phyloP scores from a whole-genome alignment of 2,113 vertebrate genomes.

The Vulpes vulpes region DNA sequence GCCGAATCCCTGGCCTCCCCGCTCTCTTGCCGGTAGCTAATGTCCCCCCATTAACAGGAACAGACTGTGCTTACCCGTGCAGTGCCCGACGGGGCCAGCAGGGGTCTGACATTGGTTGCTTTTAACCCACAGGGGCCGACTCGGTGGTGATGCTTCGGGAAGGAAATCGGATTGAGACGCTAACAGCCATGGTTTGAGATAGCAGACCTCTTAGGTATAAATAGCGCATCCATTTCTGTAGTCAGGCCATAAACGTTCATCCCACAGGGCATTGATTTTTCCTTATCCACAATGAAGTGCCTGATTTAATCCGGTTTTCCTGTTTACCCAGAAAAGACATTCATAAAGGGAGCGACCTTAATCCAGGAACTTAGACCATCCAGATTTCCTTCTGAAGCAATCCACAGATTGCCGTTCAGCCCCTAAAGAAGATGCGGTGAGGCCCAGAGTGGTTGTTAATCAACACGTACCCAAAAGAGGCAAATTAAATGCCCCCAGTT shows the following conservation, averaged over 20 bases:
- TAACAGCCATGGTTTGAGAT: neutral
- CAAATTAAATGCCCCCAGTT: slow-evolving; percentile 19
- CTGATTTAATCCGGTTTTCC: slow-evolving; percentile 54
- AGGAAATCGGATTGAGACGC: neutral
- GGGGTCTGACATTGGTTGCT: slow-evolving; percentile 83
- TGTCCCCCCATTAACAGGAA: neutral
- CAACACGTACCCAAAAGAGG: neutral
- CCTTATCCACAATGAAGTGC: slow-evolving; percentile 54
- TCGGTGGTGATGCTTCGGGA: neutral
- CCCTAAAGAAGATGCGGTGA: neutral
- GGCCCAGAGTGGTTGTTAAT: neutral
- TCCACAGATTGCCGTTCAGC: neutral
- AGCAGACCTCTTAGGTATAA: slow-evolving; percentile 31
- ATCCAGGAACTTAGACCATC: neutral
- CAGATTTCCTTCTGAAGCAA: slow-evolving; percentile 53
- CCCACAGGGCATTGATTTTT: slow-evolving; percentile 11
- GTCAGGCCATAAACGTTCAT: slow-evolving; percentile 30
- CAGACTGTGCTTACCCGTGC: neutral
- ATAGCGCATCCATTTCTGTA: neutral
- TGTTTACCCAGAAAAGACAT: slow-evolving; percentile 65
- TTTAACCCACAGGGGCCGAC: slow-evolving; percentile 26
- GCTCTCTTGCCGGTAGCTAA: neutral
- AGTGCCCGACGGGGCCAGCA: slow-evolving; percentile 75
- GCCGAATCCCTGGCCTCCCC: neutral
- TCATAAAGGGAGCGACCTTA: slow-evolving; percentile 32